Conservation (phyloP, 2,113 vertebrate genomes). For the Hemiscyllium ocellatum region DNA sequence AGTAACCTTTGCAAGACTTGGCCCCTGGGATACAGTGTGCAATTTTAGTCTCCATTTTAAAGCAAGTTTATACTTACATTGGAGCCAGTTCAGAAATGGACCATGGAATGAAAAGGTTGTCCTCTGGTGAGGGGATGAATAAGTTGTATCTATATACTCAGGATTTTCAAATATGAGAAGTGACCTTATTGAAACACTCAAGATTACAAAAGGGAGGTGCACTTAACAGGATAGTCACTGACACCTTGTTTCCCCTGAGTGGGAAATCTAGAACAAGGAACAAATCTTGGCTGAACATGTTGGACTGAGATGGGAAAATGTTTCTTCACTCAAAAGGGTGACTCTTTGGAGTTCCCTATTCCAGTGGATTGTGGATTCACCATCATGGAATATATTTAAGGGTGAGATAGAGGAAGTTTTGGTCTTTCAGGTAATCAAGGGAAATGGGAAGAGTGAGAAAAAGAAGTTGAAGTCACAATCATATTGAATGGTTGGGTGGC, state of each 20-base stretch:
- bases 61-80: neutral
- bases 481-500: neutral
- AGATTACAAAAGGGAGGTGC: neutral
- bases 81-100: neutral
- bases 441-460: neutral
- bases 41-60: neutral
- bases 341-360: neutral
- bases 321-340: neutral
- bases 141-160: neutral
- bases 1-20: too few relatives aligned
- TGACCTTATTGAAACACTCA: neutral
- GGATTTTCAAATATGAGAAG: neutral
- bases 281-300: neutral
- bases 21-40: neutral
- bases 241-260: neutral
- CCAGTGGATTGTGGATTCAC: too few relatives aligned
- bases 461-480: neutral
- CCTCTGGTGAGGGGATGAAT: neutral
- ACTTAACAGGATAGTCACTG: neutral
- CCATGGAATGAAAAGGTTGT: neutral
- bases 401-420: neutral
- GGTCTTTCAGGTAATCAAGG: neutral
- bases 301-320: neutral
- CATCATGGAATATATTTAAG: neutral
- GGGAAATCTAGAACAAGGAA: neutral